phyloP scores from a whole-genome alignment of 2,113 vertebrate genomes.

The Trochalopteron elliotii region DNA sequence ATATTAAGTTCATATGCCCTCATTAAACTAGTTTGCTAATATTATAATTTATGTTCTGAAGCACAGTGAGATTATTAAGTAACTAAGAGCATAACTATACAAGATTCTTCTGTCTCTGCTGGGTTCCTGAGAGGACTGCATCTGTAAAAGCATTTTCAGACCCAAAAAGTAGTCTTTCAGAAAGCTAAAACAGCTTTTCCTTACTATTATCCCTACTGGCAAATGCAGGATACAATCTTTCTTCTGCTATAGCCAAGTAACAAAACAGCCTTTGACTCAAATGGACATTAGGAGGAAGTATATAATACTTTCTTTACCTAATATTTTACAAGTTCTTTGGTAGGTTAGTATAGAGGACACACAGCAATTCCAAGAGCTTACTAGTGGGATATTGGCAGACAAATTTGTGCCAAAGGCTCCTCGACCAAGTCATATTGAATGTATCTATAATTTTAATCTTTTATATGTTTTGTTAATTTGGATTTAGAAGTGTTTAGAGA shows the following conservation, averaged over 20 bases:
- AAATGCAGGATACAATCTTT: not conserved
- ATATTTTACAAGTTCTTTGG: not conserved
- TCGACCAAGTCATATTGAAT: not conserved
- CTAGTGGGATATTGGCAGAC: not conserved
- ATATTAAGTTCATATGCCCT: slow-evolving; percentile 1
- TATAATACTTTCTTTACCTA: not conserved
- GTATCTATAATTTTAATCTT: not conserved
- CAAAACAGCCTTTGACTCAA: not conserved
- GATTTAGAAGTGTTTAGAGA: not conserved
- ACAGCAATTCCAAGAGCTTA: not conserved
- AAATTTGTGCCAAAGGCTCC: not conserved
- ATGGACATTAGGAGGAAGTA: not conserved
- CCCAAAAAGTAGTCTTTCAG: not conserved
- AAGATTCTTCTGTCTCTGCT: not conserved
- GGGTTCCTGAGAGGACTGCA: not conserved
- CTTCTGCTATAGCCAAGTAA: not conserved
- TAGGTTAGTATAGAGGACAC: not conserved
- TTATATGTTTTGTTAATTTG: not conserved
- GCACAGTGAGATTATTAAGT: not conserved
- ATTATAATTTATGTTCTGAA: slow-evolving; percentile 19
- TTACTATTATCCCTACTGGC: not conserved
- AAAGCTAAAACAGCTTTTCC: not conserved
- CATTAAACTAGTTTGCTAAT: slow-evolving; percentile 6
- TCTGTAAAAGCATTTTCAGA: not conserved
- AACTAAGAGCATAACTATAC: not conserved